phyloP scores from a whole-genome alignment of 2,888 invertebrate genomes.

The Allacma fusca region DNA sequence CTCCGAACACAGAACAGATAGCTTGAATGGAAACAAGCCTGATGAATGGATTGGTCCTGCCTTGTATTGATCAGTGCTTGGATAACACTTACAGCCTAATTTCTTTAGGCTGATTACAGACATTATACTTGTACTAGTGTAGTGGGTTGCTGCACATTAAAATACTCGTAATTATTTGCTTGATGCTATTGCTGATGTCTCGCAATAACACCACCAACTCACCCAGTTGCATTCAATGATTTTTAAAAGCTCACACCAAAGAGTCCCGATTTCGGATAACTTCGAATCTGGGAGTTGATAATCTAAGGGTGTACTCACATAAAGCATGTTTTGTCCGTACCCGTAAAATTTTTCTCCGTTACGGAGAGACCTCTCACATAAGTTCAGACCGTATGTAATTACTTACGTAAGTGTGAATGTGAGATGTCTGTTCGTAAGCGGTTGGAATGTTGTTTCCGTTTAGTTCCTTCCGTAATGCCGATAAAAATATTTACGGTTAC shows the following conservation, averaged over 20 bases:
- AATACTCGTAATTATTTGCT: constrained; percentile 4
- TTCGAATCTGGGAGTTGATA: too few species aligned
- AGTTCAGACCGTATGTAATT: too few species aligned
- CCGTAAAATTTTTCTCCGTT: too few species aligned
- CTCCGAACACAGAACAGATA: background rate
- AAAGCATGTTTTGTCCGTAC: too few species aligned
- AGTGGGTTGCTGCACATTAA: constrained; percentile 13
- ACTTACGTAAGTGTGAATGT: too few species aligned
- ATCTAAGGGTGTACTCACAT: too few species aligned
- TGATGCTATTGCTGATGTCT: background rate
- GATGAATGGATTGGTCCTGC: constrained; percentile 4
- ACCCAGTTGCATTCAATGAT: background rate
- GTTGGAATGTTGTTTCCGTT: too few species aligned
- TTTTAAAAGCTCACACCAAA: background rate
- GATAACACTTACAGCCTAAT: constrained; percentile 24
- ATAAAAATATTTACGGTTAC: too few species aligned
- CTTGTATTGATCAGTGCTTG: background rate
- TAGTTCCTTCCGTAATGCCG: too few species aligned
- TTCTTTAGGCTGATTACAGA: constrained; percentile 20
- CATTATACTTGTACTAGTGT: constrained; percentile 5
- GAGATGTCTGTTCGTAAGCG: too few species aligned
- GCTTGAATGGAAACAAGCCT: constrained; percentile 10
- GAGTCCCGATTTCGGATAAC: too few species aligned
- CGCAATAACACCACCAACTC: constrained; percentile 9
- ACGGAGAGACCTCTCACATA: too few species aligned